phyloP scores from a whole-genome alignment of 2,888 invertebrate species.

The Asteroscopus sphinx region DNA sequence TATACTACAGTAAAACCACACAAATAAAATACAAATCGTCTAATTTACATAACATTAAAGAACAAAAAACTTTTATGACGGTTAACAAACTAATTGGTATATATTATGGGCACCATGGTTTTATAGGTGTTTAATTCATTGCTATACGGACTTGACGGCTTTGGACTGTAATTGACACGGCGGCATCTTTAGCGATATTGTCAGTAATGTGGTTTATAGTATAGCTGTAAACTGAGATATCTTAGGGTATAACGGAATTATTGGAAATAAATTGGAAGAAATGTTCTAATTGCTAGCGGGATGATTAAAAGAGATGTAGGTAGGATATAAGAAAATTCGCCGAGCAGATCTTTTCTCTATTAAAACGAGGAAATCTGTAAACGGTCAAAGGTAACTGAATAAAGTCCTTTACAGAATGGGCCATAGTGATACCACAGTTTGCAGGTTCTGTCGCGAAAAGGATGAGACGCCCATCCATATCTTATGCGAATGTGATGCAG shows the following conservation, averaged over 20 bases:
- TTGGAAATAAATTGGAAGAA: too few species aligned
- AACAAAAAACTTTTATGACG: slow-evolving; percentile 36
- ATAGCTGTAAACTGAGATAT: slow-evolving; percentile 29
- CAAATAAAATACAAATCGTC: slow-evolving; percentile 46
- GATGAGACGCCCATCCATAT: too few species aligned
- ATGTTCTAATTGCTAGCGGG: too few species aligned
- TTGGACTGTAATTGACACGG: slow-evolving; percentile 48
- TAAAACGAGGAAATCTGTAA: too few species aligned
- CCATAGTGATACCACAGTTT: too few species aligned
- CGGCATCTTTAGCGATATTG: slow-evolving; percentile 28
- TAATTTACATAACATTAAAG: slow-evolving; percentile 53
- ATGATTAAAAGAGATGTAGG: too few species aligned
- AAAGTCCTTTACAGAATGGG: too few species aligned
- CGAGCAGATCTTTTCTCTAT: too few species aligned
- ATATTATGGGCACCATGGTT: slow-evolving; percentile 49
- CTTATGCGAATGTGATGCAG: too few species aligned
- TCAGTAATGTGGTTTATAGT: slow-evolving; percentile 30
- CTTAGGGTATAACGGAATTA: slow-evolving; percentile 10
- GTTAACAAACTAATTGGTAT: slow-evolving; percentile 54
- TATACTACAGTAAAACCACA: slow-evolving; percentile 16
- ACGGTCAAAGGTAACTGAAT: too few species aligned
- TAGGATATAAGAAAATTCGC: too few species aligned
- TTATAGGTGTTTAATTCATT: slow-evolving; percentile 57
- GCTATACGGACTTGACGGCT: slow-evolving; percentile 22
- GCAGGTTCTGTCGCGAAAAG: too few species aligned